phyloP scores from a whole-genome alignment of 1,140 invertebrate species.

The Eumeta japonica region DNA sequence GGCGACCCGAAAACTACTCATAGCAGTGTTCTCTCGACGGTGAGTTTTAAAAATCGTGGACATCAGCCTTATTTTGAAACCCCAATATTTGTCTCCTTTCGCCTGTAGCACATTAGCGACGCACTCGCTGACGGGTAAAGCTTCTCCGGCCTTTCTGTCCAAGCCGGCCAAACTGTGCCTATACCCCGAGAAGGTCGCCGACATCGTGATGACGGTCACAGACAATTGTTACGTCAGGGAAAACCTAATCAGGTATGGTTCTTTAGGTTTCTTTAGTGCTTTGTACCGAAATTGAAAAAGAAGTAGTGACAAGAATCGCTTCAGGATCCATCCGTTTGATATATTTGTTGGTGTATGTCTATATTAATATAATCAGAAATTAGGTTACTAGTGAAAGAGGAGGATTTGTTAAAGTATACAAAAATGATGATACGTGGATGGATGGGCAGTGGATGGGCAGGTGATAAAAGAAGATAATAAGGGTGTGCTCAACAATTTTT shows the following conservation, averaged over 20 bases:
- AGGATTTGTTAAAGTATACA: too few species aligned
- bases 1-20: conserved; percentile 40
- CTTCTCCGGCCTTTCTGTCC: conserved; percentile 44
- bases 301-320: too few species aligned
- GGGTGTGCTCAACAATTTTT: too few species aligned
- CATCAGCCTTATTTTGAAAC: conserved; percentile 1
- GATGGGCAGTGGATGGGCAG: too few species aligned
- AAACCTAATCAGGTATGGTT: conserved; percentile 45
- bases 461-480: too few species aligned
- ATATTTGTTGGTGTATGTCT: too few species aligned
- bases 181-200: conserved; percentile 42
- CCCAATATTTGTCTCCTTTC: not conserved
- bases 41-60: conserved; percentile 14
- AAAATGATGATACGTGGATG: too few species aligned
- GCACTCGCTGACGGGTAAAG: conserved; percentile 48
- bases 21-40: conserved; percentile 46
- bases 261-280: too few species aligned
- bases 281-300: too few species aligned
- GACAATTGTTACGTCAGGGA: conserved; percentile 43
- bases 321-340: too few species aligned
- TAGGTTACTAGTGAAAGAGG: too few species aligned
- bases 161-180: conserved; percentile 49
- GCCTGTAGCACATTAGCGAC: conserved; percentile 44
- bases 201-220: conserved; percentile 45
- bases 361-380: too few species aligned